phyloP scores from a whole-genome alignment of 1,140 invertebrate species.

The Heterodera schachtii region DNA sequence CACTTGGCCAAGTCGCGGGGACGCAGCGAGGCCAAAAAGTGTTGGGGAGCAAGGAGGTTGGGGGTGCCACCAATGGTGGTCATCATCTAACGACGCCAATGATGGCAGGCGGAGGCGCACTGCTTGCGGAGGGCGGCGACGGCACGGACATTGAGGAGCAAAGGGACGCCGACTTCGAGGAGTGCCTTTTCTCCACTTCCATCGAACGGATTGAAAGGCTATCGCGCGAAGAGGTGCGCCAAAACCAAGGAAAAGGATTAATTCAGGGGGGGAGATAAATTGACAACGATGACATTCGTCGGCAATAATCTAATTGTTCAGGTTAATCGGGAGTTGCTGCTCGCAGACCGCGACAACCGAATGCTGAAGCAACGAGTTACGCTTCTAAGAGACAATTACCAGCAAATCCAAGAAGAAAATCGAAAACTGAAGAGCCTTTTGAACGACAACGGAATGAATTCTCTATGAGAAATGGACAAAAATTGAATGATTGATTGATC shows the following conservation, averaged over 20 bases:
- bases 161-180: conserved; percentile 29
- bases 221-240: conserved; percentile 25
- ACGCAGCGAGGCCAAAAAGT: neutral
- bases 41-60: neutral
- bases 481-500: conserved; percentile 1
- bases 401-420: conserved; percentile 17
- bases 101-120: neutral
- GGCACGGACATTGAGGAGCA: conserved; percentile 19
- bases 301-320: conserved; percentile 20
- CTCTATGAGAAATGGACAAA: conserved; percentile 18
- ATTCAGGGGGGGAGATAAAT: too few species aligned
- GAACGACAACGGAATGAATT: conserved; percentile 25
- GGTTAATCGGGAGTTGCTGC: conserved; percentile 40
- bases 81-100: conserved; percentile 1
- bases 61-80: neutral
- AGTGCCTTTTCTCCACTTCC: conserved; percentile 16
- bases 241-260: neutral
- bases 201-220: conserved; percentile 30
- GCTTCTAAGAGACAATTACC: conserved; percentile 13
- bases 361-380: conserved; percentile 17
- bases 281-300: neutral
- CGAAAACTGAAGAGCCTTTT: conserved; percentile 25
- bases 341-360: conserved; percentile 24
- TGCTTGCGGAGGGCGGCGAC: neutral
- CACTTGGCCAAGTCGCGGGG: neutral